These are phyloP conservation scores for Eristalinus sepulchralis DNA, from an alignment of 2,888 invertebrate genomes.

Conservation along the genomic window DNA sequence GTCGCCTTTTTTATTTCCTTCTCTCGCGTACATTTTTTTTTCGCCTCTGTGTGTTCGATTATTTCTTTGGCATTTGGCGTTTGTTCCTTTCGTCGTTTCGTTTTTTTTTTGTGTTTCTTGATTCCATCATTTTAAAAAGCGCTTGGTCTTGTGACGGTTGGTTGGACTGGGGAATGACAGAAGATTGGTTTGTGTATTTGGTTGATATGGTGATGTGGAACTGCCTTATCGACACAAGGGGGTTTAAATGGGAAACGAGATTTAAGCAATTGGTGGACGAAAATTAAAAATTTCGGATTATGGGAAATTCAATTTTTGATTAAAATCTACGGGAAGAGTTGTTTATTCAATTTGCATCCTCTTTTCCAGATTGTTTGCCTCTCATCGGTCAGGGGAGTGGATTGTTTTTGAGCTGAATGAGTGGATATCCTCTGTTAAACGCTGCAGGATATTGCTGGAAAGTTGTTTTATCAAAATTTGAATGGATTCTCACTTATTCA, in stretches of 20 bases:
- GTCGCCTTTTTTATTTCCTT: slow-evolving; percentile 67
- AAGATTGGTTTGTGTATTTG: slow-evolving; percentile 36
- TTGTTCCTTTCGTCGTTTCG: slow-evolving; percentile 24
- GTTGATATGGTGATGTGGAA: background rate
- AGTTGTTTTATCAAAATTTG: no score
- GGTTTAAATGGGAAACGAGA: background rate
- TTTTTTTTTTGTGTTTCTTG: background rate
- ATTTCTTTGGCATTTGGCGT: slow-evolving; percentile 64
- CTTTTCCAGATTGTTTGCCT: no score
- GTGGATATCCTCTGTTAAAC: no score
- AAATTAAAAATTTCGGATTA: no score
- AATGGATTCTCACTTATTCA: no score
- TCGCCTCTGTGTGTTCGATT: slow-evolving; percentile 55
- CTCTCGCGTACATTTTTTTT: slow-evolving; percentile 69
- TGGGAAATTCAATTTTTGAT: no score
- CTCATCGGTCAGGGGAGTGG: no score
- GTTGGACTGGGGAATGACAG: slow-evolving; percentile 29
- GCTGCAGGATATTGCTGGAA: no score
- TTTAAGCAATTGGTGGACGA: no score
- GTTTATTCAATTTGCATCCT: no score
- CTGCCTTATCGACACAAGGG: slow-evolving; percentile 22
- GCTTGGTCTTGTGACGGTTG: slow-evolving; percentile 17
- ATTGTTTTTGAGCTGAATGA: no score
- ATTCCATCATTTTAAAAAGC: background rate
- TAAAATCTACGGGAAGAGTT: no score